phyloP scores from a whole-genome alignment of 2,888 invertebrate genomes.

The Cenopis cana region DNA sequence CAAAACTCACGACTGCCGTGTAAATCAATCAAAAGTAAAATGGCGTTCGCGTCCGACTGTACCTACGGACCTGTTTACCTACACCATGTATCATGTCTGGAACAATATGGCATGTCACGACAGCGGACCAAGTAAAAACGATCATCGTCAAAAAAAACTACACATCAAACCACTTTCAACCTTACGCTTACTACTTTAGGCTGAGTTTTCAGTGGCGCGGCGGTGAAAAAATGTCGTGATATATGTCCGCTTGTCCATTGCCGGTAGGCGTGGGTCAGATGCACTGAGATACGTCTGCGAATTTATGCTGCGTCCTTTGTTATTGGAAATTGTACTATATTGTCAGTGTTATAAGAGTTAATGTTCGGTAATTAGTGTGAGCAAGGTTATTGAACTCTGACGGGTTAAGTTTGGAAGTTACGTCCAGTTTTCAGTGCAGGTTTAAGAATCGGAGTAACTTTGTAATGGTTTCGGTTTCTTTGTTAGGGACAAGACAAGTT shows the following conservation, averaged over 20 bases:
- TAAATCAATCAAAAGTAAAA: constrained; percentile 38
- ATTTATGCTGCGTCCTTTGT: constrained; percentile 61
- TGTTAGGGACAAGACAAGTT: neutral
- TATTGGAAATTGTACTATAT: constrained; percentile 65
- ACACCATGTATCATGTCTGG: constrained; percentile 77
- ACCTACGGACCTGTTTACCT: constrained; percentile 76
- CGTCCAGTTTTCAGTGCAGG: constrained; percentile 34
- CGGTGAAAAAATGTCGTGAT: constrained; percentile 70
- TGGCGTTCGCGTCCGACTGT: constrained; percentile 60
- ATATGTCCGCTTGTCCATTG: constrained; percentile 77
- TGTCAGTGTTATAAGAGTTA: constrained; percentile 58
- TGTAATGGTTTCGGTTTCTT: constrained; percentile 13
- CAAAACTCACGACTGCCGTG: constrained; percentile 56
- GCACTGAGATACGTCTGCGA: constrained; percentile 56
- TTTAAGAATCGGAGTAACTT: constrained; percentile 13
- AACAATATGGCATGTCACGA: constrained; percentile 84
- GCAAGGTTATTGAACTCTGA: constrained; percentile 38
- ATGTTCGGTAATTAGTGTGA: constrained; percentile 39
- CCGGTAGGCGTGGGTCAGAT: constrained; percentile 81
- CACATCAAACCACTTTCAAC: constrained; percentile 54
- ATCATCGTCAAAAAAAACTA: constrained; percentile 61
- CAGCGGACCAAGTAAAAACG: constrained; percentile 70
- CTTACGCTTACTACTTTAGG: constrained; percentile 62
- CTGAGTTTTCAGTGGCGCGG: constrained; percentile 55
- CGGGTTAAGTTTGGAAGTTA: constrained; percentile 35